These are phyloP conservation scores for Tenthredo scrophulariae DNA, from an alignment of 2,888 invertebrate genomes.

Conservation along the genomic window DNA sequence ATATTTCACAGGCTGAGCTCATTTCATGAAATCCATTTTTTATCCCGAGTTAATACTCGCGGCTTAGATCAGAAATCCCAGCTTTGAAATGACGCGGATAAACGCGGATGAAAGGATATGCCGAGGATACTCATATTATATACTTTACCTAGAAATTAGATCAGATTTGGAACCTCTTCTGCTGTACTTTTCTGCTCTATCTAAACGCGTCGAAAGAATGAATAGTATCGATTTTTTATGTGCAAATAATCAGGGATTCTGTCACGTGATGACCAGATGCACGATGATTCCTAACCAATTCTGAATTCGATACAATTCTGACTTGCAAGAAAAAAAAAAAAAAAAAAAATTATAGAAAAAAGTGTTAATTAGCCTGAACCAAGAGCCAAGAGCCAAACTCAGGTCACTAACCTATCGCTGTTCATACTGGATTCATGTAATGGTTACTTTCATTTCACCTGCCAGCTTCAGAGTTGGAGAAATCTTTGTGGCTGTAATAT, in stretches of 20 bases:
- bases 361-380: background rate
- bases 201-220: background rate
- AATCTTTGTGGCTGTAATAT: slow-evolving; percentile 36
- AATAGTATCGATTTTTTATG: background rate
- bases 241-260: background rate
- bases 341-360: background rate
- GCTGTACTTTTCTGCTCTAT: background rate
- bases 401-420: slow-evolving; percentile 10
- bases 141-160: slow-evolving; percentile 10
- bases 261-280: background rate
- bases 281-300: background rate
- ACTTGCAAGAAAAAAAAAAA: background rate
- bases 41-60: background rate
- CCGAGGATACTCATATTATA: background rate
- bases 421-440: slow-evolving; percentile 12
- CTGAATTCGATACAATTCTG: background rate
- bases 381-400: background rate
- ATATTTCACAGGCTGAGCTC: background rate
- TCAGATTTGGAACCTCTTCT: background rate
- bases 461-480: slow-evolving; percentile 29
- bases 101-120: background rate
- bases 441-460: slow-evolving; percentile 52
- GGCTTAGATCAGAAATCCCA: background rate
- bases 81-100: slow-evolving; percentile 18
- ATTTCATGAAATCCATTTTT: slow-evolving; percentile 23